Evolutionary conservation across 1,140 invertebrate species (phyloP).

Genomic region (Drosophila teissieri): DNA sequence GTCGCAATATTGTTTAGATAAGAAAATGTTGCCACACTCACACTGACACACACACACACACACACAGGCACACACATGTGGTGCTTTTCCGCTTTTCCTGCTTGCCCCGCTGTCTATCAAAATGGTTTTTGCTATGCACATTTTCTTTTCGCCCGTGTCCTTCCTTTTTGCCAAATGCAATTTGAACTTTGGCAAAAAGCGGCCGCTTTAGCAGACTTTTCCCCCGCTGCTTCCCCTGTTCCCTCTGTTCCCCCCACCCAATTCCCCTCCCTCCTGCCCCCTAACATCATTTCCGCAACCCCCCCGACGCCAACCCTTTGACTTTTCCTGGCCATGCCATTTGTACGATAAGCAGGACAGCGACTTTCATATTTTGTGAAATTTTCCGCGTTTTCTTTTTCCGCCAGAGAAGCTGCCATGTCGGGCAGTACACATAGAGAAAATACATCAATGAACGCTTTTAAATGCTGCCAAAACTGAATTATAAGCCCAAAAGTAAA

Average conservation of each 20-base stretch:
- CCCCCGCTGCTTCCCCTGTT: neutral
- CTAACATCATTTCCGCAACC: too few relatives aligned
- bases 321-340: constrained; percentile 25
- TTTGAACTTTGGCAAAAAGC: constrained; percentile 66
- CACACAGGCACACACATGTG: constrained; percentile 19
- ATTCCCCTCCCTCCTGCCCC: too few relatives aligned
- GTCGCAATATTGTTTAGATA: constrained; percentile 77
- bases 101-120: constrained; percentile 53
- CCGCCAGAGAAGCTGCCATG: constrained; percentile 13
- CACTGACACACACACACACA: constrained; percentile 33
- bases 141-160: constrained; percentile 42
- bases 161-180: constrained; percentile 63
- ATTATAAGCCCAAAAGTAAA: neutral
- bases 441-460: neutral
- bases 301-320: neutral
- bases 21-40: constrained; percentile 69
- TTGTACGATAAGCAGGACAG: constrained; percentile 58
- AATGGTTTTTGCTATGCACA: constrained; percentile 57
- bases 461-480: neutral
- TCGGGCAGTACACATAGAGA: constrained; percentile 9
- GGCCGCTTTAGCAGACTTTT: constrained; percentile 33
- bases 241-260: too few relatives aligned
- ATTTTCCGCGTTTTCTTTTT: constrained; percentile 40
- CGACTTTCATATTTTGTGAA: constrained; percentile 61
- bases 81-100: constrained; percentile 5